A percentile compares a stretch with the other conserved stretches of the same genome.
phyloP scores from a whole-genome alignment of 2,888 invertebrate species.

The Orthonevra nobilis region DNA sequence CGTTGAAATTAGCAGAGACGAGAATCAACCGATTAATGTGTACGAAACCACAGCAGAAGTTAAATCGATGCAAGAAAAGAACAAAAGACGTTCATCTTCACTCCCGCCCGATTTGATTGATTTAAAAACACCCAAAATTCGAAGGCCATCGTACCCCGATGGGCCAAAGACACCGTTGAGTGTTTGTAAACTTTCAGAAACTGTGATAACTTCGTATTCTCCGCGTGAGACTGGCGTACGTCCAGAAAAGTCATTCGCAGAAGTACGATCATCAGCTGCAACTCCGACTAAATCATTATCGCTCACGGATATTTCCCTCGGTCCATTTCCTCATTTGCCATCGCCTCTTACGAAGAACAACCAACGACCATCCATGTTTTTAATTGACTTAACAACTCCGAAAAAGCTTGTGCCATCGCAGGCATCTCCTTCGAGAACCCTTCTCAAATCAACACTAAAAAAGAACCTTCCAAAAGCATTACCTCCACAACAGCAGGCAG shows the following conservation, averaged over 20 bases:
- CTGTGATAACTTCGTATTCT: conserved; percentile 78
- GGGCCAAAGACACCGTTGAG: conserved; percentile 18
- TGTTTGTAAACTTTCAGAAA: conserved; percentile 72
- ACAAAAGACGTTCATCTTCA: conserved; percentile 2
- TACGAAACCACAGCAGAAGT: conserved; percentile 16
- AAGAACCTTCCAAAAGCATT: conserved; percentile 27
- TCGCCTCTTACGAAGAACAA: conserved; percentile 28
- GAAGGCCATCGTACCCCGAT: conserved; percentile 19
- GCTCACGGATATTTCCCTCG: conserved; percentile 73
- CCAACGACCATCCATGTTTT: conserved; percentile 75
- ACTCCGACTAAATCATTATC: conserved; percentile 8
- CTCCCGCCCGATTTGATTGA: conserved; percentile 49
- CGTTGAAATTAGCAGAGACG: conserved; percentile 25
- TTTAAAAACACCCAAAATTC: conserved; percentile 49
- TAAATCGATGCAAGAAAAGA: conserved; percentile 16
- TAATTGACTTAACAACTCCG: conserved; percentile 78
- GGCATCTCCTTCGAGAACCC: conserved; percentile 45
- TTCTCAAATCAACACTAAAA: conserved; percentile 39
- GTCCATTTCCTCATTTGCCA: conserved; percentile 72
- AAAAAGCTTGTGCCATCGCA: conserved; percentile 66
- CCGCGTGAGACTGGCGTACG: conserved; percentile 76
- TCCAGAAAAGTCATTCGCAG: conserved; percentile 76
- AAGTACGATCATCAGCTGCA: conserved; percentile 70
- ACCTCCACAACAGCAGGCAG: too few species aligned
- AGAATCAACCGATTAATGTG: conserved; percentile 26